Conservation (phyloP, 1,140 invertebrate genomes). For the Diprion similis region DNA sequence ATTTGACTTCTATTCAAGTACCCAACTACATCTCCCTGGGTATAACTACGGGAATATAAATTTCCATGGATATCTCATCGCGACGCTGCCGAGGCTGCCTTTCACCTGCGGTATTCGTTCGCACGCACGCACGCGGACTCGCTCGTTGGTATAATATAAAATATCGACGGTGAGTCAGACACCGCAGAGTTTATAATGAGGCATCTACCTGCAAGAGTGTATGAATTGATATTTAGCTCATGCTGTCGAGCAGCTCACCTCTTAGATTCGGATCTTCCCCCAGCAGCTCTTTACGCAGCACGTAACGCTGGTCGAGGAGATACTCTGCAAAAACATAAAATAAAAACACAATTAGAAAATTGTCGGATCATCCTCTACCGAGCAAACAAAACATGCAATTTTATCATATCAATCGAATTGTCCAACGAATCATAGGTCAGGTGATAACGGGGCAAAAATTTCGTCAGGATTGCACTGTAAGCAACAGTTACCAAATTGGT, state of each 20-base stretch:
- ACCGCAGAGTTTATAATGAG: neutral
- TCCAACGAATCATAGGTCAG: too few species aligned
- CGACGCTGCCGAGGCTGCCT: neutral
- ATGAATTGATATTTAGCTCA: constrained; percentile 33
- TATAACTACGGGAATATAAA: neutral
- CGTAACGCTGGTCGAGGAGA: constrained; percentile 49
- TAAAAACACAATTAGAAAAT: neutral
- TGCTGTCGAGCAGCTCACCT: constrained; percentile 30
- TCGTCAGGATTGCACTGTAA: too few species aligned
- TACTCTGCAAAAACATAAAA: constrained; percentile 48
- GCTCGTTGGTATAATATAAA: neutral
- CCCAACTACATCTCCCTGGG: too few species aligned
- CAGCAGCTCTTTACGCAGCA: constrained; percentile 40
- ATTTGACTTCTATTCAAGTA: too few species aligned
- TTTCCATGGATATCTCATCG: neutral
- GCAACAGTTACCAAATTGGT: too few species aligned
- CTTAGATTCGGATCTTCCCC: constrained; percentile 31
- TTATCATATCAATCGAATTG: too few species aligned
- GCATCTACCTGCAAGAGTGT: neutral
- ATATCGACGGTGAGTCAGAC: constrained; percentile 1
- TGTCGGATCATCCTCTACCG: too few species aligned
- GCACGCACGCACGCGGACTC: neutral
- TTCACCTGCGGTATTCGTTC: neutral
- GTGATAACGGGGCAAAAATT: too few species aligned
- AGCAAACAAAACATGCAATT: too few species aligned